These are phyloP conservation scores for Silurus meridionalis DNA, from an alignment of 2,113 vertebrate genomes.

Conservation along the genomic window DNA sequence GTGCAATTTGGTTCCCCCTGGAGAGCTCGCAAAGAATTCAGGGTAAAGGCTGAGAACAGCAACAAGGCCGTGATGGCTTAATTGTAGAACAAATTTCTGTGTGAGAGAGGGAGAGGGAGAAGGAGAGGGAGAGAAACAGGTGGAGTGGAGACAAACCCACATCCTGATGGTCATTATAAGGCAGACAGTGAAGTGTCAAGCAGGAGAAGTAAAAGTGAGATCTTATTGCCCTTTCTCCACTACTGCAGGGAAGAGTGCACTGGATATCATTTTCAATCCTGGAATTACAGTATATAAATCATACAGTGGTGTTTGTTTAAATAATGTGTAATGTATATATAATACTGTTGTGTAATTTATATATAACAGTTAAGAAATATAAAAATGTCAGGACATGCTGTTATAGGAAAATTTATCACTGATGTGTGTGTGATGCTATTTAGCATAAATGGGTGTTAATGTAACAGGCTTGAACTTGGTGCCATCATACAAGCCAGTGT, in stretches of 20 bases:
- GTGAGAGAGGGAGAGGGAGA: constrained; percentile 2
- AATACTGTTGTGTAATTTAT: too few relatives aligned
- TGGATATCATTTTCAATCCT: neutral
- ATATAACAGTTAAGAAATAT: neutral
- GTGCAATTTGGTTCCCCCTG: constrained; percentile 14
- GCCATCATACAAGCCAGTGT: neutral
- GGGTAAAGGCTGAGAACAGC: constrained; percentile 42
- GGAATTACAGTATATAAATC: neutral
- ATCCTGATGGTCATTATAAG: constrained; percentile 32
- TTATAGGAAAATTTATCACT: neutral
- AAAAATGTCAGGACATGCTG: too few relatives aligned
- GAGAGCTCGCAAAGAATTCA: constrained; percentile 50
- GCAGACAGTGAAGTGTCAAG: constrained; percentile 43
- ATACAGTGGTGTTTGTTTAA: neutral
- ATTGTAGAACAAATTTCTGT: constrained; percentile 48
- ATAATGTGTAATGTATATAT: neutral
- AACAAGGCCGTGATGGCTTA: constrained; percentile 51
- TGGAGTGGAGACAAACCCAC: constrained; percentile 23
- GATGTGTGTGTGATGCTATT: neutral
- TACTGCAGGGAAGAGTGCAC: constrained; percentile 8
- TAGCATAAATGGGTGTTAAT: neutral
- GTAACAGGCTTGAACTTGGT: neutral
- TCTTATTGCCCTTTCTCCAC: constrained; percentile 29
- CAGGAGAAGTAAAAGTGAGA: constrained; percentile 22
- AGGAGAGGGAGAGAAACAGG: neutral